These are phyloP conservation scores for Hydraecia micacea DNA, from an alignment of 2,888 invertebrate species.

Conservation along the genomic window DNA sequence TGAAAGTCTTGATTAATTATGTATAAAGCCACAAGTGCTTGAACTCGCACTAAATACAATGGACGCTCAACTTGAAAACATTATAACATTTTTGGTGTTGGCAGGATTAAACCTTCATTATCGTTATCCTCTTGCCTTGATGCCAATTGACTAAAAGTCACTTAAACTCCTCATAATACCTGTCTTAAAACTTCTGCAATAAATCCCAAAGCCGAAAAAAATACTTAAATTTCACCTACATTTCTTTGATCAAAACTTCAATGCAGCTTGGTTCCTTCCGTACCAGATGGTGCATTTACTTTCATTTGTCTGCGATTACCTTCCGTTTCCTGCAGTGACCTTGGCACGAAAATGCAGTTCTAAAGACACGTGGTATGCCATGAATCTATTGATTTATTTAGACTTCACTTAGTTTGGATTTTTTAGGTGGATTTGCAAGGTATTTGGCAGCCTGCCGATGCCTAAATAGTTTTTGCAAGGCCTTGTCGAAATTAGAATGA, in stretches of 20 bases:
- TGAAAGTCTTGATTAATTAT: not conserved
- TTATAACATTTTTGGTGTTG: too few relatives aligned
- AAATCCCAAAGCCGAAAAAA: not conserved
- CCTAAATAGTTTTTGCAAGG: not conserved
- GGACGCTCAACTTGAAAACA: not conserved
- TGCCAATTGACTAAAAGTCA: not conserved
- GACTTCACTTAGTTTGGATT: constrained; percentile 17
- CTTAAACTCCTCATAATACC: not conserved
- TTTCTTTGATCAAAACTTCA: constrained; percentile 43
- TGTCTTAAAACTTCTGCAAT: not conserved
- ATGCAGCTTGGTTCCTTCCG: constrained; percentile 11
- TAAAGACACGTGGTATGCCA: constrained; percentile 2
- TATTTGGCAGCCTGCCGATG: constrained; percentile 54
- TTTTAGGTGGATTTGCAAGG: constrained; percentile 21
- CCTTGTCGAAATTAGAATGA: constrained; percentile 21
- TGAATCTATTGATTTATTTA: constrained; percentile 40
- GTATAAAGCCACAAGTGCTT: not conserved
- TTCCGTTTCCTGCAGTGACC: constrained; percentile 48
- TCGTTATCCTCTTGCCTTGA: too few relatives aligned
- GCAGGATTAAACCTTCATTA: not conserved
- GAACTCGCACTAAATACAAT: not conserved
- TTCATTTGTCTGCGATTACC: constrained; percentile 14
- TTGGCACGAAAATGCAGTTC: constrained; percentile 53
- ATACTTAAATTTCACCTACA: not conserved
- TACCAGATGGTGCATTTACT: constrained; percentile 42